Evolutionary conservation across 53 echinoderm and acorn worm genomes (phyloP).

Genomic region (Mesocentrotus franciscanus): DNA sequence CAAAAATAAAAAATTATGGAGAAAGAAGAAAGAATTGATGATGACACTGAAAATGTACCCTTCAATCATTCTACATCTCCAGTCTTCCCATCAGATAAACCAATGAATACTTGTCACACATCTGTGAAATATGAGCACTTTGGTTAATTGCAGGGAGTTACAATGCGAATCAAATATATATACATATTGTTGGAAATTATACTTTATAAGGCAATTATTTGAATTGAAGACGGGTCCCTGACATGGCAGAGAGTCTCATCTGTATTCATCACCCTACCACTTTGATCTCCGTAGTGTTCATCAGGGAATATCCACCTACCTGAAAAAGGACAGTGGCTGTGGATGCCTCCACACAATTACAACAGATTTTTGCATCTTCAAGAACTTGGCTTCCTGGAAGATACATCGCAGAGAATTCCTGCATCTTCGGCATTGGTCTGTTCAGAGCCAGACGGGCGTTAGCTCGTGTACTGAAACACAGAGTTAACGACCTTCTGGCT

Average conservation of each 20-base stretch:
- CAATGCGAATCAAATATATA: background rate
- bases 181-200: background rate
- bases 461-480: too few relatives aligned
- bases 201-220: constrained; percentile 8
- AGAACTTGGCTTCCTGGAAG: background rate
- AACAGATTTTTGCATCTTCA: background rate
- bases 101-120: background rate
- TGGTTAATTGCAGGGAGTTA: background rate
- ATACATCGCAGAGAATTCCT: background rate
- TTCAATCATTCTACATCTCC: background rate
- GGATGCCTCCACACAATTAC: background rate
- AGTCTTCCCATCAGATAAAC: background rate
- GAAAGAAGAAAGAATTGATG: background rate
- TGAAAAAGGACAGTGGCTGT: background rate
- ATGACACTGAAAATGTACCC: background rate
- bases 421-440: background rate
- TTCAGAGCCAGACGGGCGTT: too few relatives aligned
- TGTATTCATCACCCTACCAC: background rate
- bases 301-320: background rate
- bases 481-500: too few relatives aligned
- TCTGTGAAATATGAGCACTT: too few relatives aligned
- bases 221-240: background rate
- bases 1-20: background rate
- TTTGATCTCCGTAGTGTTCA: background rate
- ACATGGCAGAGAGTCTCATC: background rate